Conservation (phyloP, 37 sponge, comb jelly and placozoan species). For the Chondrosia reniformis region DNA sequence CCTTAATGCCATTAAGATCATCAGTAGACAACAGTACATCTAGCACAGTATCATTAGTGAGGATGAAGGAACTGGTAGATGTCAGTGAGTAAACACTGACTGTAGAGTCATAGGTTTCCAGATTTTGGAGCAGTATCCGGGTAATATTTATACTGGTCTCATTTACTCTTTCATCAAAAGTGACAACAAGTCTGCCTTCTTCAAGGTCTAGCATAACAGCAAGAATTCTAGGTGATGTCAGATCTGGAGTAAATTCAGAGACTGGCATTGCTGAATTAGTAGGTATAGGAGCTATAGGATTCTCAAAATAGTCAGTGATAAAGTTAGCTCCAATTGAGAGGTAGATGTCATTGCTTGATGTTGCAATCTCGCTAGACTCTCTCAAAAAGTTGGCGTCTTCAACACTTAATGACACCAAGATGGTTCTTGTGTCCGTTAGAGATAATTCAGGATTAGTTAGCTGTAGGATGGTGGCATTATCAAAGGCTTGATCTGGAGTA, state of each 20-base stretch:
- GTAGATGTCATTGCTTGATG: conserved; percentile 32
- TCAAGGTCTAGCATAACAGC: conserved; percentile 50
- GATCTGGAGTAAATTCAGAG: conserved; percentile 29
- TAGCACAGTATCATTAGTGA: conserved; percentile 40
- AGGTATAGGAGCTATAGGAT: conserved; percentile 18
- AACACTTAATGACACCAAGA: conserved; percentile 32
- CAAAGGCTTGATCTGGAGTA: conserved; percentile 27
- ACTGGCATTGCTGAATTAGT: conserved; percentile 27
- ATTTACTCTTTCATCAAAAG: conserved; percentile 75
- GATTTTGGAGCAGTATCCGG: conserved; percentile 41
- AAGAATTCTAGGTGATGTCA: conserved; percentile 31
- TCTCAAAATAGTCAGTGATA: conserved; percentile 55
- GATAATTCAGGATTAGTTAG: conserved; percentile 46
- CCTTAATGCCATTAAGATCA: conserved; percentile 72
- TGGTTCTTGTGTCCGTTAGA: conserved; percentile 54
- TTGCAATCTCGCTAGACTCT: conserved; percentile 41
- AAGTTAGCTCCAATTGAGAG: conserved; percentile 48
- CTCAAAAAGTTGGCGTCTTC: conserved; percentile 62
- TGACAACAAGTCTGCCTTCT: conserved; percentile 43
- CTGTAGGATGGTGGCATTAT: conserved; percentile 30
- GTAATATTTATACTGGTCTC: conserved; percentile 37
- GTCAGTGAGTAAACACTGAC: not conserved
- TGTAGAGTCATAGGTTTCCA: not conserved
- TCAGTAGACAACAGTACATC: conserved; percentile 28
- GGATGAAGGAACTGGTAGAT: conserved; percentile 16